These are phyloP conservation scores for Sycophaga agraensis DNA, from an alignment of 1,140 invertebrate species.

Conservation along the genomic window DNA sequence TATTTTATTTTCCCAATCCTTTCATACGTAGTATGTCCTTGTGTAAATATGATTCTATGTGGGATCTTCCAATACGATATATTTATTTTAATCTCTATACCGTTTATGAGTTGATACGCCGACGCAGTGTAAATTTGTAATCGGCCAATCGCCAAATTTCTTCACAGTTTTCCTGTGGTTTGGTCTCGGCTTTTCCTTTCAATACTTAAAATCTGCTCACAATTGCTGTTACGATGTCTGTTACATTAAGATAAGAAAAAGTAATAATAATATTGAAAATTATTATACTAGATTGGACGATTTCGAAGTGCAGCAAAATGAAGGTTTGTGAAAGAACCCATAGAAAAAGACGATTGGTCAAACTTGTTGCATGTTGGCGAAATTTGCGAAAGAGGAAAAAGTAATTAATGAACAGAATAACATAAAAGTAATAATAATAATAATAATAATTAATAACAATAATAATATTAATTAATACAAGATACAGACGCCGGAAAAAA, in stretches of 20 bases:
- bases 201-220: conserved; percentile 6
- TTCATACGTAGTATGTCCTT: conserved; percentile 31
- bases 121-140: conserved; percentile 31
- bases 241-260: neutral
- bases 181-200: conserved; percentile 3
- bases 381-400: conserved; percentile 10
- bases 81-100: conserved; percentile 47
- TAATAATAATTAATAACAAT: conserved; percentile 20
- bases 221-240: neutral
- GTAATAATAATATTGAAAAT: neutral
- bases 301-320: conserved; percentile 19
- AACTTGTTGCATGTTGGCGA: conserved; percentile 23
- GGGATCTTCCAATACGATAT: conserved; percentile 46
- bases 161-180: conserved; percentile 21
- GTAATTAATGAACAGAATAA: conserved; percentile 8
- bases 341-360: conserved; percentile 21
- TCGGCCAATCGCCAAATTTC: conserved; percentile 20
- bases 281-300: conserved; percentile 5
- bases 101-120: conserved; percentile 33
- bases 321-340: conserved; percentile 1
- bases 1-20: neutral
- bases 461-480: conserved; percentile 13
- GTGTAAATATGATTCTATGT: conserved; percentile 49
- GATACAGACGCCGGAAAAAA: conserved; percentile 21
- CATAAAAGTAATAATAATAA: too few relatives aligned